These are phyloP conservation scores for Corydoras sp. DNA, from an alignment of 2,113 vertebrate genomes.

Conservation along the genomic window DNA sequence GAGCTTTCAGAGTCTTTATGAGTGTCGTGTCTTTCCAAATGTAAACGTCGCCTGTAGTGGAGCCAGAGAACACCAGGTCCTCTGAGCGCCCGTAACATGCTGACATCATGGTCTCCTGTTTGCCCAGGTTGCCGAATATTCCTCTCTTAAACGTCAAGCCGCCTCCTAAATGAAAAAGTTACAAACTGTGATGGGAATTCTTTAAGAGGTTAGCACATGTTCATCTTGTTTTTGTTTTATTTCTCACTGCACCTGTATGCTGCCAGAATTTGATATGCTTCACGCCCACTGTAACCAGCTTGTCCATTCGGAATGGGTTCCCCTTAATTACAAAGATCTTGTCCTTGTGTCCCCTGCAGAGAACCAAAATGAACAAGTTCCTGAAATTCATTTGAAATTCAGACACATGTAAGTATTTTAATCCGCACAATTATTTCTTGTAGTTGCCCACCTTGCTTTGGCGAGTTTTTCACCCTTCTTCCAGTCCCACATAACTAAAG, in stretches of 20 bases:
- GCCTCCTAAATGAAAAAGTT: constrained; percentile 68
- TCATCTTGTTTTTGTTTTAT: no score
- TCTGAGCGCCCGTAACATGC: constrained; percentile 84
- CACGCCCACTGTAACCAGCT: constrained; percentile 86
- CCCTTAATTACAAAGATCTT: constrained; percentile 94
- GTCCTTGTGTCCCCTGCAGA: constrained; percentile 86
- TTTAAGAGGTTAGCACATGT: neutral
- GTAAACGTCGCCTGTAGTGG: constrained; percentile 91
- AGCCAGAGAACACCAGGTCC: constrained; percentile 88
- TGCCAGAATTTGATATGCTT: constrained; percentile 99
- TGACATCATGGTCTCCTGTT: constrained; percentile 94
- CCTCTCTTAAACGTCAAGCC: constrained; percentile 90
- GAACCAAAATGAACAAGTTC: constrained; percentile 22
- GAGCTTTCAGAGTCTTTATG: constrained; percentile 90
- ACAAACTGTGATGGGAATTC: no score
- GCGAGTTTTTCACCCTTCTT: constrained; percentile 92
- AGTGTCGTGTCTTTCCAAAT: constrained; percentile 88
- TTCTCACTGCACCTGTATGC: constrained; percentile 75
- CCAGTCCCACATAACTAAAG: constrained; percentile 96
- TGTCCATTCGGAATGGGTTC: constrained; percentile 89
- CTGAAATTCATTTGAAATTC: no score
- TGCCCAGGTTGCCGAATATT: constrained; percentile 78
- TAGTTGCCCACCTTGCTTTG: constrained; percentile 78
- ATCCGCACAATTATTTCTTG: no score
- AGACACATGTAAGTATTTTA: no score